Evolutionary conservation across 2,113 vertebrate genomes (phyloP), one percentile per base, ranked within the genome.

Genomic region (Glaucomys volans): DNA sequence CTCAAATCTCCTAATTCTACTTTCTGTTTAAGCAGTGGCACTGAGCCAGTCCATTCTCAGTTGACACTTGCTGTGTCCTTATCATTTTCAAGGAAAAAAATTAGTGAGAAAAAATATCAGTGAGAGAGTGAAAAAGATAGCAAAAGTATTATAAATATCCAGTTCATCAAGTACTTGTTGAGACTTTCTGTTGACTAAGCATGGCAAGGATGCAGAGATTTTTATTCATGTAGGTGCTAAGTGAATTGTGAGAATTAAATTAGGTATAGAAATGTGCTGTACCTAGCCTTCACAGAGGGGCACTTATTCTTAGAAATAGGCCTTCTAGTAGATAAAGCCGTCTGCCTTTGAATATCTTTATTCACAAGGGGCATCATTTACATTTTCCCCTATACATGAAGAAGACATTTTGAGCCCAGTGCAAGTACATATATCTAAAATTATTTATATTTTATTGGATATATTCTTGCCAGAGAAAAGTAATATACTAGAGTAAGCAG

Each of bases 121-220:
- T 81, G 47, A 74, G 44, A 74, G 20, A 80, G 32, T 74, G 22
- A 84, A 28, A 75, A 42, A 88, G 35, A 82, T 12, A 93, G n/a
- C 40, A 32, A n/a, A 62, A 89, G 8, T 87, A 80, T 95, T 88
- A 80, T 81, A 81, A 93, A 76, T 80, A 77, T n/a, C 72, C 35
- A 76, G 28, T 91, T 88, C 14, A n/a, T 92, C 59, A 35, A 82
- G 59, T 62, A 66, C 30, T 3, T 44, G 18, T 82, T 86, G 81
- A 95, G 74, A 77, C 16, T 18, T 95, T 86, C 44, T 93, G 42
- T 97, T 69, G 77, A 80, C 54, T 90, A 28, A 80, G 17, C 47
- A 14, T 94, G 54, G 10, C 57, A 84, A 91, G 26, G 50, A 57
- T 84, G 69, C 37, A 86, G 83, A 96, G 66, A 81, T 91, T 75